Evolutionary conservation across 2,113 vertebrate species (phyloP).

Genomic region (Centropristis striata): DNA sequence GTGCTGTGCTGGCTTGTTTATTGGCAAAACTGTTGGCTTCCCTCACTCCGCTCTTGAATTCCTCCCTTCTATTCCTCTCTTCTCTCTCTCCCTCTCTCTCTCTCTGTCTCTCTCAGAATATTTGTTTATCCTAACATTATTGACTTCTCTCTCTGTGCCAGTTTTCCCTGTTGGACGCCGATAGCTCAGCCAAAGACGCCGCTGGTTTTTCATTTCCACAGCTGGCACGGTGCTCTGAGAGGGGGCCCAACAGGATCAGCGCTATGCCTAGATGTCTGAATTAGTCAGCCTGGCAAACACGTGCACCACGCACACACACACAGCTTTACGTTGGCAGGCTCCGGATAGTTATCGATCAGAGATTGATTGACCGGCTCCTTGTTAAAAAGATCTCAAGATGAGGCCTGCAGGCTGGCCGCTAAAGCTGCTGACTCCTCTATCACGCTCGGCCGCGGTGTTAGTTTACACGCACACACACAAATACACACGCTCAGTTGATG

Average conservation of each 20-base stretch:
- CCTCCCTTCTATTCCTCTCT: not conserved
- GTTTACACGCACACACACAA: constrained; percentile 24
- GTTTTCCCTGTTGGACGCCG: constrained; percentile 38
- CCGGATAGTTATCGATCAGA: constrained; percentile 79
- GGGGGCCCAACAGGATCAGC: constrained; percentile 49
- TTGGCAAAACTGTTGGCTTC: constrained; percentile 71
- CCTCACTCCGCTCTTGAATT: constrained; percentile 46
- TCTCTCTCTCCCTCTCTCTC: not conserved
- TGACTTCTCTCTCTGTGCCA: constrained; percentile 61
- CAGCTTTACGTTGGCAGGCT: constrained; percentile 26
- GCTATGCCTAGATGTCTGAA: constrained; percentile 50
- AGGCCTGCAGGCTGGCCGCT: constrained; percentile 63
- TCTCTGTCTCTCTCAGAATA: constrained; percentile 46
- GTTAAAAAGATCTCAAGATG: constrained; percentile 80
- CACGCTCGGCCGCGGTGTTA: constrained; percentile 17
- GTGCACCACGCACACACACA: constrained; percentile 19
- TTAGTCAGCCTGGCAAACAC: constrained; percentile 53
- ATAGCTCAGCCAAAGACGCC: constrained; percentile 47
- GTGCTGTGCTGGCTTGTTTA: constrained; percentile 76
- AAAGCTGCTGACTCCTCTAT: constrained; percentile 82
- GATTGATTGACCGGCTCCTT: constrained; percentile 80
- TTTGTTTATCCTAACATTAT: constrained; percentile 71
- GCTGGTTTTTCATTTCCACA: constrained; percentile 71
- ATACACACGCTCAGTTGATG: constrained; percentile 42
- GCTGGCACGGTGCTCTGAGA: constrained; percentile 46